Evolutionary conservation across 1,140 invertebrate species (phyloP), one percentile per base, ranked within the genome.

Genomic region (Diprion similis): DNA sequence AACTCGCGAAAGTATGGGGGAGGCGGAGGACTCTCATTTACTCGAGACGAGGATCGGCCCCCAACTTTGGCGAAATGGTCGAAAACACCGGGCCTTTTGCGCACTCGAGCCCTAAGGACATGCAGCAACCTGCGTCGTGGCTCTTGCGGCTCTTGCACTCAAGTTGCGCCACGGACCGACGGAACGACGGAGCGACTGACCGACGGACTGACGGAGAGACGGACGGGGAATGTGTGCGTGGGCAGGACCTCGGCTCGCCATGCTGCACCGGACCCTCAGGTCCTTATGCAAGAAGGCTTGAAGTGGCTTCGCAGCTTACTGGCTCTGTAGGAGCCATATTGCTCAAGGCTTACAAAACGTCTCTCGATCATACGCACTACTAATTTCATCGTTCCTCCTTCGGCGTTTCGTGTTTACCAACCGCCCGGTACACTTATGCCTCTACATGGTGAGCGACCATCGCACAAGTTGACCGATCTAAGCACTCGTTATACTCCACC

Each of bases 301-400:
- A 83, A 81, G 83, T 82, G 82, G 83, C 80, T 81, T 78, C 76
- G 77, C 78, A 80, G 82, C 78, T 68, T 59, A 59, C 51, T 37
- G 24, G 24, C 51, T 59, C 51, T 59, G 51, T 79, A 69, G 78
- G 73, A 79, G 78, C 76, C 37, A 68, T 68, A 45, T 45, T 9
- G 18, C 67, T 24, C 18, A 45, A 45, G 67, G 67, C 67, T 45
- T 45, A 18, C 67, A 45, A 45, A 59, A 59, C 51, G 24, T 18
- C 59, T 65, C 59, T 65, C 59, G 59, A 65, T 37, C 24, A 37
- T 37, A 37, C 24, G 24, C 24, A 37, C 24, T 37, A 37, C 24
- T 59, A 15, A 59, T 59, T 17, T 59, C 51, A 4, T 59, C 7
- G 11, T 59, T 18, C 67, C 71, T 75, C 71, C 70, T 71, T 75